These are phyloP conservation scores for Amazona ochrocephala DNA, from an alignment of 2,797 vertebrate species.

Conservation along the genomic window DNA sequence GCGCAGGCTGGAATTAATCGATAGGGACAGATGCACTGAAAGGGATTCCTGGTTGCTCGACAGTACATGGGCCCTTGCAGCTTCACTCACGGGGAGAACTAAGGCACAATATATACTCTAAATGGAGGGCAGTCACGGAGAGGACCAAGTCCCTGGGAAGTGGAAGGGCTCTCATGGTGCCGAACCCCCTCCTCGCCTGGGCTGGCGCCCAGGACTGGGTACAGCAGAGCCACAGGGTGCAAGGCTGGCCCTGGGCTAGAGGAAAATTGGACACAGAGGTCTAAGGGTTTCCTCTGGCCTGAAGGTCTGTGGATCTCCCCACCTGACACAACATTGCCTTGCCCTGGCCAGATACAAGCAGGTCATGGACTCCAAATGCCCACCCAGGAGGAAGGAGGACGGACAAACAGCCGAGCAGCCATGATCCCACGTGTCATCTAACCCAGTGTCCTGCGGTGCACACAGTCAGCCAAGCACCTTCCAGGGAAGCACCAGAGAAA, in stretches of 20 bases:
- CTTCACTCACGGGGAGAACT: background rate
- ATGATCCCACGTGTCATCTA: background rate
- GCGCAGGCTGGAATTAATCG: background rate
- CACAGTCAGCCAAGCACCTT: background rate
- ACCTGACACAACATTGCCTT: background rate
- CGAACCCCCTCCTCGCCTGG: background rate
- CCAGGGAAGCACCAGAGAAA: background rate
- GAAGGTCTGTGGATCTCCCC: background rate
- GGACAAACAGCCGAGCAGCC: background rate
- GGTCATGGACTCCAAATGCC: background rate
- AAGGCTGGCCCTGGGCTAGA: background rate
- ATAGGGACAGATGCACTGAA: background rate
- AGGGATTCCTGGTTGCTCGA: background rate
- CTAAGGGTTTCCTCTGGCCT: background rate
- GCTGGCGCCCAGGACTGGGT: background rate
- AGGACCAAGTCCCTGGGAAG: background rate
- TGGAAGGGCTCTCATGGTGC: background rate
- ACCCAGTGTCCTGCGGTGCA: background rate
- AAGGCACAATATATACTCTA: conserved; percentile 35
- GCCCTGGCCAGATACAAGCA: background rate
- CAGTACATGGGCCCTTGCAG: background rate
- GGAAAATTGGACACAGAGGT: rapidly evolving
- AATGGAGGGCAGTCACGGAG: background rate
- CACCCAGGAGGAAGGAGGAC: background rate
- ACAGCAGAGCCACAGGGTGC: background rate